Conservation (phyloP, 2,797 vertebrate genomes). For the Allobates femoralis region DNA sequence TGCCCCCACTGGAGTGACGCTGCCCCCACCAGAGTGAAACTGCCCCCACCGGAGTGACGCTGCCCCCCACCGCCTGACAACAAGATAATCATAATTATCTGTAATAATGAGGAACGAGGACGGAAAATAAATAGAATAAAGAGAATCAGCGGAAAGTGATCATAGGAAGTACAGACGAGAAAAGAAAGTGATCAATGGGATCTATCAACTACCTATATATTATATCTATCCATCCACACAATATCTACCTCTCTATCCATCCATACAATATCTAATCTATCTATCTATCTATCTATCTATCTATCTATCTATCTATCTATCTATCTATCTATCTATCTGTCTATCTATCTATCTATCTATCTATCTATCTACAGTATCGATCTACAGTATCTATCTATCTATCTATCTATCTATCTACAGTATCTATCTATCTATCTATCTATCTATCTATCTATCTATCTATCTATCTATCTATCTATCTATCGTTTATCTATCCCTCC, state of each 20-base stretch:
- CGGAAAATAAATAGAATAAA: too few species aligned
- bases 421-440: constrained; percentile 18
- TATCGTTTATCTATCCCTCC: background rate
- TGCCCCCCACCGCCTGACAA: too few species aligned
- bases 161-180: too few species aligned
- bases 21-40: too few species aligned
- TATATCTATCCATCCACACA: background rate
- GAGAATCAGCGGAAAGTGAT: too few species aligned
- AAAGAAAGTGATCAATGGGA: too few species aligned
- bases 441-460: background rate
- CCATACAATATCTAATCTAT: constrained; percentile 1
- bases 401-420: constrained; percentile 7
- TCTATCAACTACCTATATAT: background rate
- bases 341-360: constrained; percentile 11
- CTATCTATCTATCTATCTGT: background rate
- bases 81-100: too few species aligned
- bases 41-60: too few species aligned
- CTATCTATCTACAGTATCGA: background rate
- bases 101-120: too few species aligned
- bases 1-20: too few species aligned
- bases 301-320: constrained; percentile 22
- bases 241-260: background rate
- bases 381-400: constrained; percentile 3
- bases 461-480: background rate
- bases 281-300: constrained; percentile 14